Evolutionary conservation across 92 coral and sea anemone genomes (phyloP), one percentile per base, ranked within the genome.

Genomic region (Pocillopora grandis): DNA sequence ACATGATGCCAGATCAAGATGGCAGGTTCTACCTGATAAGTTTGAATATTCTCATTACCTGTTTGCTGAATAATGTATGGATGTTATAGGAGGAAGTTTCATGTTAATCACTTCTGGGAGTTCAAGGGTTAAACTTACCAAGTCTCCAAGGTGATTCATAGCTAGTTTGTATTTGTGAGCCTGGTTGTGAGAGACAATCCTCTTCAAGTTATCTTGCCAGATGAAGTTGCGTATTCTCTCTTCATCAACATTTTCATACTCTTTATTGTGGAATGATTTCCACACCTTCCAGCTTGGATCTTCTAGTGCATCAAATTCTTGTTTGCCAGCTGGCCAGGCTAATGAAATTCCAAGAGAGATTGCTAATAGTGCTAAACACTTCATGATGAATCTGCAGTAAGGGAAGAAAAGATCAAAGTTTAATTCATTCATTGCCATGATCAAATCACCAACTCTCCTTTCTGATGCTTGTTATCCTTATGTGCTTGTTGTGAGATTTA

Each of bases 131-230:
- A 5, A 12, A 36, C 94, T 81, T 75, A 95, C 98, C 93, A 93
- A 21, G 36, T 95, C 98, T 80, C 98, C 98, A 36, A 95, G 86
- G 57, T 95, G 95, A 64, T 95, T 95, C 98, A 95, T 93, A 9
- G 98, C 95, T 10, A 95, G 84, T 75, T 79, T 88, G 70, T 87
- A 95, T 17, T 82, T 67, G 37, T 91, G 98, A 7, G 75, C 87
- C 56, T 95, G 93, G 85, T 93, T 93, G 76, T 95, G 98, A 1
- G 93, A 85, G 58, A 89, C 89, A 58, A 95, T 95, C 68, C 76
- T 87, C 85, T 95, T 94, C 19, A 95, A 68, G 88, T 95, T 95
- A 81, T 86, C 94, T 74, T 91, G 90, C 98, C 98, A 95, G 37
- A 95, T 89, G 76, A 92, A 83, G 71, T 94, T 92, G 52, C 98